Percentiles rank a stretch among this genome's conserved stretches.
Evolutionary conservation across 2,888 invertebrate species (phyloP).

Genomic region (Yponomeuta sedellus): DNA sequence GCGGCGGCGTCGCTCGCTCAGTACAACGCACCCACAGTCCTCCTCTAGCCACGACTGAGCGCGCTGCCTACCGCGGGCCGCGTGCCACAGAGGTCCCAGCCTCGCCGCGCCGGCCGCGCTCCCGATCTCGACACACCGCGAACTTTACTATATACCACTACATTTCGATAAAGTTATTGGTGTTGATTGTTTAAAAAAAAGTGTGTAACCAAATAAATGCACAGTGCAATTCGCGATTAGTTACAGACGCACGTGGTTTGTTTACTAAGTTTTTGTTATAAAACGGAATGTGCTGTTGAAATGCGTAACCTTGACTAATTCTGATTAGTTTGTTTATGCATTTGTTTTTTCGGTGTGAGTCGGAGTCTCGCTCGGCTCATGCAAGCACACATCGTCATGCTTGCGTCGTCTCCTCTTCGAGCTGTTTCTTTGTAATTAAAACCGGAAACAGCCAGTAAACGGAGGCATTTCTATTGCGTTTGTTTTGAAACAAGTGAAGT

Average conservation of each 20-base stretch:
- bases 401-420: conserved; percentile 27
- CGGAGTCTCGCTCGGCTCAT: neutral
- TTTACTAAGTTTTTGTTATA: conserved; percentile 10
- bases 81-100: conserved; percentile 38
- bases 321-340: conserved; percentile 40
- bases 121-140: neutral
- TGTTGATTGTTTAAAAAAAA: neutral
- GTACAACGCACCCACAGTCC: conserved; percentile 45
- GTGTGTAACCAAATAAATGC: neutral
- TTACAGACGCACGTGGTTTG: conserved; percentile 5
- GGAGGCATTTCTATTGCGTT: conserved; percentile 35
- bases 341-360: conserved; percentile 35
- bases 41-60: conserved; percentile 70
- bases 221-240: neutral
- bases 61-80: conserved; percentile 66
- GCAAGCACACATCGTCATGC: conserved; percentile 26
- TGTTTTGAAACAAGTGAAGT: conserved; percentile 29
- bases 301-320: conserved; percentile 51
- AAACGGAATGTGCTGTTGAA: conserved; percentile 65
- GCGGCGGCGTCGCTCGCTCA: conserved; percentile 28
- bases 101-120: conserved; percentile 5
- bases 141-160: neutral
- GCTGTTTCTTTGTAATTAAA: conserved; percentile 33
- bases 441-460: conserved; percentile 45
- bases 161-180: neutral